These are phyloP conservation scores for Muscicapa striata DNA, from an alignment of 2,797 vertebrate genomes.

Conservation along the genomic window DNA sequence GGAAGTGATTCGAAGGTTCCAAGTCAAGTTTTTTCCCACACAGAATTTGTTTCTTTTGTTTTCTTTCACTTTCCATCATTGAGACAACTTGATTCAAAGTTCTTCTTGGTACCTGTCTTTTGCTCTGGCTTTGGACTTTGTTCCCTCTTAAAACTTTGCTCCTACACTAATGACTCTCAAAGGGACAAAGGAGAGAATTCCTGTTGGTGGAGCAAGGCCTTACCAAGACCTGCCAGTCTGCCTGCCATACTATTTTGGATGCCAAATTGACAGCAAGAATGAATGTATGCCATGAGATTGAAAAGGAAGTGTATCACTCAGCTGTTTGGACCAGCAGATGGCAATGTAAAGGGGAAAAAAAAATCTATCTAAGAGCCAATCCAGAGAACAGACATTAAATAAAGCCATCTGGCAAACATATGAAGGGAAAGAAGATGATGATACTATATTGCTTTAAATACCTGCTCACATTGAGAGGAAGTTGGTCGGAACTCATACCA, in stretches of 20 bases:
- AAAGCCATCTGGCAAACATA: slow-evolving; percentile 41
- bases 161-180: fast-evolving
- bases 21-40: background rate
- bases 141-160: background rate
- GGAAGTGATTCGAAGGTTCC: fast-evolving
- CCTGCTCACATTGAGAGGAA: background rate
- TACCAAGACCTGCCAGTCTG: background rate
- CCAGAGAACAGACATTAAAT: slow-evolving; percentile 26
- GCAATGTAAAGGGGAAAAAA: slow-evolving; percentile 14
- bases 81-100: background rate
- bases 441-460: slow-evolving; percentile 11
- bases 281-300: slow-evolving; percentile 12
- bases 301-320: slow-evolving; percentile 25
- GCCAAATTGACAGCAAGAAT: background rate
- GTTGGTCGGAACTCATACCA: background rate
- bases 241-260: background rate
- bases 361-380: slow-evolving; percentile 6
- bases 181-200: background rate
- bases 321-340: slow-evolving; percentile 59
- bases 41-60: background rate
- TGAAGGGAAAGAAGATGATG: background rate
- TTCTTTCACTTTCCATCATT: background rate
- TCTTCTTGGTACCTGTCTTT: background rate
- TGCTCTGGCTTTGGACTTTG: background rate
- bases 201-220: background rate